phyloP scores from a whole-genome alignment of 2,888 invertebrate species.

The Ganaspis brasiliensis region DNA sequence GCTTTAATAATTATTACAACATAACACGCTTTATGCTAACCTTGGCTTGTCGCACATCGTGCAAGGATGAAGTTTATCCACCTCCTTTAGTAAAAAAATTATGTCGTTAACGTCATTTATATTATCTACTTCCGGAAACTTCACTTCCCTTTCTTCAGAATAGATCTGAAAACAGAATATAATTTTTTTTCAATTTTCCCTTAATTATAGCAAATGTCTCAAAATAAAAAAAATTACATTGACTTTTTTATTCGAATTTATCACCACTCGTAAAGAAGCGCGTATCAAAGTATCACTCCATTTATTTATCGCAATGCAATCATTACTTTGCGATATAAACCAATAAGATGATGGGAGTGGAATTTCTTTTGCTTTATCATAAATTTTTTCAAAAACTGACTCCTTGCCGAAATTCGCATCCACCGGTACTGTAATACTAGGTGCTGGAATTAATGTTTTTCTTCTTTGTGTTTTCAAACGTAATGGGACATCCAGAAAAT shows the following conservation, averaged over 20 bases:
- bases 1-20: no score
- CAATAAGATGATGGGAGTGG: no score
- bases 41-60: not conserved
- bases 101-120: not conserved
- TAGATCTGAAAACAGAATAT: not conserved
- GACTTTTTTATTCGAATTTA: not conserved
- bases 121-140: not conserved
- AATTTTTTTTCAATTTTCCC: no score
- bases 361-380: no score
- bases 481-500: not conserved
- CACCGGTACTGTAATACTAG: not conserved
- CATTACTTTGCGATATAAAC: no score
- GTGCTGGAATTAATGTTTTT: not conserved
- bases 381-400: no score
- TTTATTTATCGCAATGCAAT: no score
- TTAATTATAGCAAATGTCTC: no score
- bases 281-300: no score
- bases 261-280: not conserved
- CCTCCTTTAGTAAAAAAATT: not conserved
- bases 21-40: no score
- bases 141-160: not conserved
- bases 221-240: no score
- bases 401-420: no score
- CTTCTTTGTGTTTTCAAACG: not conserved
- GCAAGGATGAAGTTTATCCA: not conserved